Base-by-base conservation (phyloP, 2,113 vertebrate species). In the Noctilio leporinus region DNA sequence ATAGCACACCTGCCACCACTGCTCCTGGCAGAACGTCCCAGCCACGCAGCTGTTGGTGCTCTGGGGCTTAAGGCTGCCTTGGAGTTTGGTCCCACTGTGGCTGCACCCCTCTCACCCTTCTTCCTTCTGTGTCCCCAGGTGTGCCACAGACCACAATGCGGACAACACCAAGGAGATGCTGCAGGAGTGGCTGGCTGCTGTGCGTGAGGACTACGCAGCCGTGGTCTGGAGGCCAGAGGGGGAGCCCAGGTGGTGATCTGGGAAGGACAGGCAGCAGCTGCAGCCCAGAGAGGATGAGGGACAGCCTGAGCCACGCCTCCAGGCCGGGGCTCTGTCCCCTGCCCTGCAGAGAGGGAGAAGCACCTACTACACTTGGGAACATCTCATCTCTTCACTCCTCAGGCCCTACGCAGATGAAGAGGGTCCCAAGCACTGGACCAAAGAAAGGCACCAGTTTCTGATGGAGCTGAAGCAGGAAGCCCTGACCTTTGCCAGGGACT, bases 391-490 rank as follows among this genome's bases (percentile, higher is more conserved):
- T 78, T 43, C 49, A 28, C 30, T 19, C 2, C 70, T 15, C 96
- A 99, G 99, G 95, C 98, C 98, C n/a, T 99, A 99, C 53, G 98
- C 98, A 0, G 98, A 99, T 0, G 99, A 99, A 96, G 80, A 99
- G 1, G 99, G 99, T 10, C 99, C 99, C 49, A 99, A 99, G 86
- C 99, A 99, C 93, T 99, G 99, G 99, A 99, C 98, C 4, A 98
- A 98, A 76, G 98, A 98, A 96, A 98, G 99, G 95, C 99, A 99
- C 0, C 99, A 99, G 96, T 99, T 99, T 26, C 86, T 99, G 94
- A 99, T 99, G 99, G 99, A 98, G 97, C 97, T 99, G 90, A 99
- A 99, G 92, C 99, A 99, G 96, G 99, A 99, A 14, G 99, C 99
- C 0, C 98, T 99, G 55, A 98, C 98, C 97, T 99, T 99, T 0